These are phyloP conservation scores for Calcarius lapponicus DNA, from an alignment of 2,797 vertebrate species.

Conservation along the genomic window DNA sequence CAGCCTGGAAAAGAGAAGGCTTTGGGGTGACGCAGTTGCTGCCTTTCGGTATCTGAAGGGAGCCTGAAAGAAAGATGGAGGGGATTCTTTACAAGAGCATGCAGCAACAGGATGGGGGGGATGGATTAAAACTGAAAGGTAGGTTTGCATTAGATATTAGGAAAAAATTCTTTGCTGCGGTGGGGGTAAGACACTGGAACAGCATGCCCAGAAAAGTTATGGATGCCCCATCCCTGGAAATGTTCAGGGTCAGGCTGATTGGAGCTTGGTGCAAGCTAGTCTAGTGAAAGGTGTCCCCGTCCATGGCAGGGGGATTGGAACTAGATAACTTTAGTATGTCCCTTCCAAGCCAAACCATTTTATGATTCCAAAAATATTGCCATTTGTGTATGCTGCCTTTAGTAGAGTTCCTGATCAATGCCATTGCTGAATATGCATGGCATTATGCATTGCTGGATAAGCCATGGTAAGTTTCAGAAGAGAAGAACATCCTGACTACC, in stretches of 20 bases:
- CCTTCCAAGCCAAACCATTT: background rate
- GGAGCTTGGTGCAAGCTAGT: background rate
- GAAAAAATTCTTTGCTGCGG: background rate
- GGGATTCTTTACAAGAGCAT: background rate
- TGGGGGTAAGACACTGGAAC: background rate
- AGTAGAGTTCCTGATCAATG: background rate
- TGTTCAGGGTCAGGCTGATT: background rate
- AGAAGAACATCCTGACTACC: background rate
- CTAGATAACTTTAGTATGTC: background rate
- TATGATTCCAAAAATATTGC: background rate
- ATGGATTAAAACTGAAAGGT: background rate
- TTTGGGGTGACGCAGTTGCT: background rate
- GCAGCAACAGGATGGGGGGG: rapidly evolving
- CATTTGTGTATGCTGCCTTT: background rate
- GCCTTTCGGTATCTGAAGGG: background rate
- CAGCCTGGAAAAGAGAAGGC: background rate
- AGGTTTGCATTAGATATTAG: background rate
- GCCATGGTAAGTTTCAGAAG: background rate
- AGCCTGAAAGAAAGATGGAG: background rate
- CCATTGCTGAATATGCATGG: background rate
- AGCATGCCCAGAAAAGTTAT: background rate
- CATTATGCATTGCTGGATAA: background rate
- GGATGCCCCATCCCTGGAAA: background rate
- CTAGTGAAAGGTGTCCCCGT: background rate
- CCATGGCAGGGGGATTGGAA: background rate